Conservation (phyloP, 1,140 invertebrate species). For the Caenorhabditis latens region DNA sequence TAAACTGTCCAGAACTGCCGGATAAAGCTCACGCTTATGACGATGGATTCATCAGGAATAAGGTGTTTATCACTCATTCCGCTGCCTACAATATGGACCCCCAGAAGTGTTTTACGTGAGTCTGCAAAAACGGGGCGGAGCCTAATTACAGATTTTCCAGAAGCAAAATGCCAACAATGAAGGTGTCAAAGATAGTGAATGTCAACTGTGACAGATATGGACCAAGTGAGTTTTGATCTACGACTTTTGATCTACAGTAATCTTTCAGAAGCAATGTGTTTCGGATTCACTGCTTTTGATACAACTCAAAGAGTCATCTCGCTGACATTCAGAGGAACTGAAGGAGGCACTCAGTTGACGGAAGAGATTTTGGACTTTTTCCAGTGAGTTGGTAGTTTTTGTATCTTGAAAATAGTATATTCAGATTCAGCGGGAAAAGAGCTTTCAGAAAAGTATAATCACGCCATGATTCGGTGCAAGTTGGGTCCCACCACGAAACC, state of each 20-base stretch:
- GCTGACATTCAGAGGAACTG: slow-evolving; percentile 55
- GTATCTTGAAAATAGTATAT: no score
- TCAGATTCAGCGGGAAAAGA: no score
- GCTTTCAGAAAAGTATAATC: no score
- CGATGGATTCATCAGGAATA: slow-evolving; percentile 13
- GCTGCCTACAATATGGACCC: slow-evolving; percentile 43
- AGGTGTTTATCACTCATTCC: slow-evolving; percentile 25
- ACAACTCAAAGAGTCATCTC: slow-evolving; percentile 42
- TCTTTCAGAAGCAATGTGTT: slow-evolving; percentile 55
- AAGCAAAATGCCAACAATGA: slow-evolving; percentile 50
- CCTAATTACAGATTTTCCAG: neutral
- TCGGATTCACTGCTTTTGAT: slow-evolving; percentile 56
- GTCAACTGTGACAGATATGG: slow-evolving; percentile 43
- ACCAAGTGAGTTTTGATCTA: slow-evolving; percentile 35
- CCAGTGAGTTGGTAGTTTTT: no score
- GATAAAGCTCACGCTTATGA: slow-evolving; percentile 37
- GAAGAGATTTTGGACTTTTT: slow-evolving; percentile 57
- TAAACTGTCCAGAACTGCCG: slow-evolving; percentile 22
- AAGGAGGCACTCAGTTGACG: slow-evolving; percentile 14
- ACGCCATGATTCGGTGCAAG: no score
- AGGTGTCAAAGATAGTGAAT: slow-evolving; percentile 9
- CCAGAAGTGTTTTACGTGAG: slow-evolving; percentile 43
- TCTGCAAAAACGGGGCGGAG: neutral
- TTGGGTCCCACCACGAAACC: no score
- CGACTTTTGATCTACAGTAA: neutral